Evolutionary conservation across 2,797 vertebrate species (phyloP).

Genomic region (Tiaroga cobitis): DNA sequence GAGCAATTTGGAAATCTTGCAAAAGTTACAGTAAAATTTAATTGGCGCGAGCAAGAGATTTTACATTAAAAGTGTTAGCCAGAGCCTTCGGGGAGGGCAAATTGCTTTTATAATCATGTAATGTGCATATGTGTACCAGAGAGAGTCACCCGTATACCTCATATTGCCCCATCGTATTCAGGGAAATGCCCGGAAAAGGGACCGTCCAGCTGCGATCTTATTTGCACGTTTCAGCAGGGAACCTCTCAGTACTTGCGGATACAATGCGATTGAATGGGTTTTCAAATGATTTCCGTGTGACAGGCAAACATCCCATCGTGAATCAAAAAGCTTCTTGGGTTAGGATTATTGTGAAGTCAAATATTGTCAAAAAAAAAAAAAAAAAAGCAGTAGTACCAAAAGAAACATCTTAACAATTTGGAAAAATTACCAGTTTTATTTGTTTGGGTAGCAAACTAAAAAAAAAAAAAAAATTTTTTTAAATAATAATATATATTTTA

Average conservation of each 20-base stretch:
- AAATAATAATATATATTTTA: too few species aligned
- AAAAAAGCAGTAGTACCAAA: neutral
- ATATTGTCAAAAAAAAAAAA: conserved; percentile 6
- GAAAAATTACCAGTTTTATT: neutral
- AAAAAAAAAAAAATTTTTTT: too few species aligned
- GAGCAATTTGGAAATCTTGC: conserved; percentile 28
- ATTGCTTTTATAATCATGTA: conserved; percentile 42
- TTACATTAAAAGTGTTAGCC: conserved; percentile 45
- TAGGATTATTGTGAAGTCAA: conserved; percentile 33
- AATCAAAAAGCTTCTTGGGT: conserved; percentile 30
- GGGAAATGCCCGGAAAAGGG: conserved; percentile 37
- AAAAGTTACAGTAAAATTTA: conserved; percentile 27
- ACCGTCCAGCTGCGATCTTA: conserved; percentile 63
- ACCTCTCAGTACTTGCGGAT: conserved; percentile 48
- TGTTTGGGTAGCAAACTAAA: neutral
- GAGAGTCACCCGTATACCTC: conserved; percentile 32
- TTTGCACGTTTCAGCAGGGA: conserved; percentile 57
- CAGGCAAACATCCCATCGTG: conserved; percentile 46
- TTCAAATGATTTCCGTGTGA: conserved; percentile 59
- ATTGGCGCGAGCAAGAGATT: neutral
- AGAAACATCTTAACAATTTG: neutral
- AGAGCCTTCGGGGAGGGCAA: neutral
- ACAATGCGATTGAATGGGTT: conserved; percentile 58
- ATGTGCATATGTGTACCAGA: conserved; percentile 16
- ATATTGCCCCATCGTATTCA: conserved; percentile 30